Evolutionary conservation across 2,888 invertebrate genomes (phyloP).

Genomic region (Heterodera filipjevi): DNA sequence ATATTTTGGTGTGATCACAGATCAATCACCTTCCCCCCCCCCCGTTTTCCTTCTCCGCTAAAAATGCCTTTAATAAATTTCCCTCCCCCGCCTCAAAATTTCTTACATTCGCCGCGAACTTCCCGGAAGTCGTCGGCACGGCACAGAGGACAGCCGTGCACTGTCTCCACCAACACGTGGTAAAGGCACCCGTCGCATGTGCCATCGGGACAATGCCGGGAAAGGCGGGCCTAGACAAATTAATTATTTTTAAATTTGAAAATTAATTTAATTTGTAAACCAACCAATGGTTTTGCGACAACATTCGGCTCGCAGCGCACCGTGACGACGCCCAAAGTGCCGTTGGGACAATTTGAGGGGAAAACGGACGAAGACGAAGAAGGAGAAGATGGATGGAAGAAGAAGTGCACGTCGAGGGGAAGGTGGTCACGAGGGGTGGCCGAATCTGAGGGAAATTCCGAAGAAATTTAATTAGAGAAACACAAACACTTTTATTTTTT

Average conservation of each 20-base stretch:
- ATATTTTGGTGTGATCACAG: too few species aligned
- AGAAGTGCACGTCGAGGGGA: constrained; percentile 61
- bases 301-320: constrained; percentile 68
- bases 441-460: background rate
- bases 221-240: constrained; percentile 49
- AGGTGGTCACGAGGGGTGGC: constrained; percentile 28
- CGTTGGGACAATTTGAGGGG: constrained; percentile 69
- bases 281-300: constrained; percentile 24
- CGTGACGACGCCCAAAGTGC: constrained; percentile 70
- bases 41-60: too few species aligned
- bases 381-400: constrained; percentile 47
- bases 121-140: constrained; percentile 68
- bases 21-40: too few species aligned
- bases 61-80: too few species aligned
- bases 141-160: constrained; percentile 71
- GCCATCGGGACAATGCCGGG: constrained; percentile 66
- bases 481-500: too few species aligned
- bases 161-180: constrained; percentile 59
- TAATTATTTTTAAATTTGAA: background rate
- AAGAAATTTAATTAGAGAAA: background rate
- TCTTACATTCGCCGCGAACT: constrained; percentile 69
- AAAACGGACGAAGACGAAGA: constrained; percentile 64
- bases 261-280: background rate
- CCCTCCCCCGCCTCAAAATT: background rate
- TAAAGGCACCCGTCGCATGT: constrained; percentile 74